Evolutionary conservation across 2,113 vertebrate genomes (phyloP).

Genomic region (Pelmatolapia mariae): DNA sequence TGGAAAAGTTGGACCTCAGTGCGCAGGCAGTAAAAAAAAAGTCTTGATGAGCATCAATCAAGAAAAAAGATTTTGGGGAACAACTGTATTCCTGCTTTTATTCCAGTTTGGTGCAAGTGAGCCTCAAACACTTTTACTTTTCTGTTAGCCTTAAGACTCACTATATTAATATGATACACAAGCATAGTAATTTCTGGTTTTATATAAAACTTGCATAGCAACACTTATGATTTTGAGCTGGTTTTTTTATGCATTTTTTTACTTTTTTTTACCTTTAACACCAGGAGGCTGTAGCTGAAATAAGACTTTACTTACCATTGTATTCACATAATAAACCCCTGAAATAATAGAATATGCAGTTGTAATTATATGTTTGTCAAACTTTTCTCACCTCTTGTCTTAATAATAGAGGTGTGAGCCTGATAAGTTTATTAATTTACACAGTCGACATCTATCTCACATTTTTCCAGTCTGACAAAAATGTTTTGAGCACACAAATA

Average conservation of each 20-base stretch:
- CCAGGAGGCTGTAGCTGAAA: background rate
- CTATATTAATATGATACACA: rapidly evolving
- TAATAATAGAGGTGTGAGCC: background rate
- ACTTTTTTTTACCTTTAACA: background rate
- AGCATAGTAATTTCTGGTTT: background rate
- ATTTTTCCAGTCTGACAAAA: background rate
- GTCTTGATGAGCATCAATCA: too few species aligned
- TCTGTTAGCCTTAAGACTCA: background rate
- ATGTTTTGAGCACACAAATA: background rate
- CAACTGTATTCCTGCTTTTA: background rate
- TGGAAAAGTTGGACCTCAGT: background rate
- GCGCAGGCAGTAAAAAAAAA: background rate
- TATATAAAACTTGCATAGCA: background rate
- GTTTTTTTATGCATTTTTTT: background rate
- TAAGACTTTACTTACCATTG: background rate
- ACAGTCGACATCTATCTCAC: background rate
- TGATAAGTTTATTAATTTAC: background rate
- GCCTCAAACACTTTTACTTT: background rate
- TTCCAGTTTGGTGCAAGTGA: background rate
- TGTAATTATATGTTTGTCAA: background rate
- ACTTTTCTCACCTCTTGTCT: background rate
- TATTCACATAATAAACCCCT: rapidly evolving
- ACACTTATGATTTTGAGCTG: background rate
- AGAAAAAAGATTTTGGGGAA: background rate
- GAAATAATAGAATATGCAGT: background rate